Base-by-base conservation (phyloP, 1,140 invertebrate species). In the Steinernema feltiae region DNA sequence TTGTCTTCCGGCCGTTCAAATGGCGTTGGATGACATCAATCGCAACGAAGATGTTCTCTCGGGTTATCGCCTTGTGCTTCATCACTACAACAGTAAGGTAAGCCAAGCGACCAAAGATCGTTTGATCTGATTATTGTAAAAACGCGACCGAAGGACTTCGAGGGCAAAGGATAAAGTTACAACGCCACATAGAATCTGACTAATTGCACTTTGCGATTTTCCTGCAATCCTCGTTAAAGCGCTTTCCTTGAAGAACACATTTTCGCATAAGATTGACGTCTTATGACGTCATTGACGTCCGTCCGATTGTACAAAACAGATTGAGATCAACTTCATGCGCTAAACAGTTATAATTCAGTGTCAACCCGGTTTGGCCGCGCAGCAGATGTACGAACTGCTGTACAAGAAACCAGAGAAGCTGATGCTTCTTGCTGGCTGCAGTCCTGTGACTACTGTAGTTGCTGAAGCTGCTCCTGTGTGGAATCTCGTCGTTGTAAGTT, bases 401-500 rank as follows among this genome's bases (percentile, higher is more conserved):
- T 99, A 99, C 89, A 95, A 95, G 86, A 91, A 91, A 72, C 96
- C 96, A 27, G 92, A 93, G 82, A 99, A 99, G 88, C 88, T 99
- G 78, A 94, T 99, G 90, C 88, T 99, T 70, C 88, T 99, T 30
- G 85, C 88, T 0, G 97, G 97, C 70, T 99, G 97, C 87, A 97
- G 94, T 80, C 97, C 95, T 1, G 97, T 99, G n/a, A 98, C 96
- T 83, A 99, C 97, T 7, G 97, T 96, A 53, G 94, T 99, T 0
- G 96, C 96, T 0, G 96, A 99, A 89, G 94, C 96, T 32, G 96
- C 97, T 30, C 97, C 97, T 89, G 98, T 98, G 93, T 99, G 97
- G 96, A 99, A 99, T 89, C 89, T 99, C 48, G 92, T 99, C 84
- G 97, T 99, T 88, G 95, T 98, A 89, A 91, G 71, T 73, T 70